Evolutionary conservation across 2,888 invertebrate species (phyloP).

Genomic region (Lasioglossum morio): DNA sequence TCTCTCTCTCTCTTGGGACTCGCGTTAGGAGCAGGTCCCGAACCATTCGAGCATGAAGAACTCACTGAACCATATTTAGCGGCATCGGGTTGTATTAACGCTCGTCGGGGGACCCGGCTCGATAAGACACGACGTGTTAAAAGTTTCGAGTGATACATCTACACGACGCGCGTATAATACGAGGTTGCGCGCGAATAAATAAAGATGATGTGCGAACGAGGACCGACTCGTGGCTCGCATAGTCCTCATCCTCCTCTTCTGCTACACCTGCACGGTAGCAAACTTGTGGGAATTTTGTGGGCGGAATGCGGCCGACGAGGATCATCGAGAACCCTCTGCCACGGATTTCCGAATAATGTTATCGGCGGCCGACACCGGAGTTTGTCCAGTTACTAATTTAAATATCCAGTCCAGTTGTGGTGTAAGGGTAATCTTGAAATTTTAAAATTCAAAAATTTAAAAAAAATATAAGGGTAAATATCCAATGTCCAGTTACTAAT

Average conservation of each 20-base stretch:
- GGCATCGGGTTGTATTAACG: slow-evolving; percentile 67
- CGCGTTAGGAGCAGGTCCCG: slow-evolving; percentile 65
- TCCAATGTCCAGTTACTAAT: background rate
- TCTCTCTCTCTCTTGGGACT: slow-evolving; percentile 48
- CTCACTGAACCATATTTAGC: slow-evolving; percentile 68
- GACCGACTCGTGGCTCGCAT: slow-evolving; percentile 28
- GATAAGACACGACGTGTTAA: slow-evolving; percentile 69
- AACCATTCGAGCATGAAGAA: slow-evolving; percentile 60
- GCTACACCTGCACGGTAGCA: slow-evolving; percentile 18
- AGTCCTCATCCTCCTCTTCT: background rate
- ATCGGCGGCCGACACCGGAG: background rate
- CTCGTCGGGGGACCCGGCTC: slow-evolving; percentile 38
- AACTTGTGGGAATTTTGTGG: slow-evolving; percentile 45
- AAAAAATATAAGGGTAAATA: too few species aligned
- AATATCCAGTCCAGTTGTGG: too few species aligned
- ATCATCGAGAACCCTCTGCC: background rate
- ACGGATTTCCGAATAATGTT: slow-evolving; percentile 1
- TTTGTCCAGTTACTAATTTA: background rate
- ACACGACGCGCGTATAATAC: slow-evolving; percentile 51
- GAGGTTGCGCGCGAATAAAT: slow-evolving; percentile 47
- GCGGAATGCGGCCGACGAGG: background rate
- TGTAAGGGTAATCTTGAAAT: too few species aligned
- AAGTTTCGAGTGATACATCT: slow-evolving; percentile 68
- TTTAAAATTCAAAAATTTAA: too few species aligned
- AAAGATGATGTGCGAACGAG: slow-evolving; percentile 39